Evolutionary conservation across 2,888 invertebrate species (phyloP).

Genomic region (Hirtodrosophila alboralis): DNA sequence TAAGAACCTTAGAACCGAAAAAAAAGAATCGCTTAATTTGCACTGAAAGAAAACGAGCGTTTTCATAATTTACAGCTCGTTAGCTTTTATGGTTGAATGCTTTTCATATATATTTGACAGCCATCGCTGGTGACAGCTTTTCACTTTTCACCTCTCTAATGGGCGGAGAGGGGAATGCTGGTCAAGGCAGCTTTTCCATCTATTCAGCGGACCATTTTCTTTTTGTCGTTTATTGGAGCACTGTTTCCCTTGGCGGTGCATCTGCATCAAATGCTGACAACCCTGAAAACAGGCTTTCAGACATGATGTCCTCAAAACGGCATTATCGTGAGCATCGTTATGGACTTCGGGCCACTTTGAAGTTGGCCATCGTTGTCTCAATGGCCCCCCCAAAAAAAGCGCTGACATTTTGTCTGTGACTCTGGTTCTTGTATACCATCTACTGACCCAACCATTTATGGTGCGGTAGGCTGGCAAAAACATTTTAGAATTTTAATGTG

Average conservation of each 20-base stretch:
- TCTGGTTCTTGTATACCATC: conserved; percentile 11
- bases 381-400: conserved; percentile 47
- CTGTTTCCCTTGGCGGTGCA: conserved; percentile 30
- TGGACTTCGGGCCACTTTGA: conserved; percentile 58
- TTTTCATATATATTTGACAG: conserved; percentile 53
- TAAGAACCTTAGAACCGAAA: conserved; percentile 14
- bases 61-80: conserved; percentile 76
- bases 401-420: conserved; percentile 49
- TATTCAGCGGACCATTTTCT: conserved; percentile 14
- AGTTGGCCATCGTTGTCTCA: conserved; percentile 33
- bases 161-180: conserved; percentile 9
- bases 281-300: conserved; percentile 21
- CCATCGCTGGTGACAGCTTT: conserved; percentile 63
- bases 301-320: conserved; percentile 25
- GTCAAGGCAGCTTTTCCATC: conserved; percentile 57
- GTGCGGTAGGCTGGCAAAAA: conserved; percentile 64
- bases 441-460: conserved; percentile 48
- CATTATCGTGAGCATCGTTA: conserved; percentile 55
- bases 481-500: conserved; percentile 80
- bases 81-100: conserved; percentile 71
- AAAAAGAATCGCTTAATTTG: conserved; percentile 27
- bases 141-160: conserved; percentile 68
- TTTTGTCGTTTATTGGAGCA: conserved; percentile 3
- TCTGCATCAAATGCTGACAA: conserved; percentile 51
- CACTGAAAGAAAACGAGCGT: conserved; percentile 20